A percentile compares a stretch with the other conserved stretches of the same genome.
Conservation (phyloP, 2,113 vertebrate species). For the Mastomys coucha region DNA sequence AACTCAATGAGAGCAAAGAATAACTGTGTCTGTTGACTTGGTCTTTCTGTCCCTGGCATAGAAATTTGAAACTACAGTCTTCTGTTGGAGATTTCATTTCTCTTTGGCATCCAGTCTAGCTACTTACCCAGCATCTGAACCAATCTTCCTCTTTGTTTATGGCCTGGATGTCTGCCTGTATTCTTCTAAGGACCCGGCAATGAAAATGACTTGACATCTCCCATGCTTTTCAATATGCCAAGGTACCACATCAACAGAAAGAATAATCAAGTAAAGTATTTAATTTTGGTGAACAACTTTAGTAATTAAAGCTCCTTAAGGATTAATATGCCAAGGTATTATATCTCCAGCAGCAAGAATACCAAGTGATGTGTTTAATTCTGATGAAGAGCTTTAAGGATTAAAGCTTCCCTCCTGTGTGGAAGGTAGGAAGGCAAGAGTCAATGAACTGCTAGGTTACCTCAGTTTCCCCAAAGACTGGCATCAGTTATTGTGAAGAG, state of each 20-base stretch:
- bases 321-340: background rate
- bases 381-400: background rate
- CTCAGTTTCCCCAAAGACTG: background rate
- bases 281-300: background rate
- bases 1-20: background rate
- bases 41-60: background rate
- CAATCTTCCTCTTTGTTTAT: background rate
- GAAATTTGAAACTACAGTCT: background rate
- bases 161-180: background rate
- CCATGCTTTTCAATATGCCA: background rate
- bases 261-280: background rate
- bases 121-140: background rate
- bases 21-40: background rate
- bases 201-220: background rate
- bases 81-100: background rate
- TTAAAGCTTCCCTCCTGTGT: too few relatives aligned
- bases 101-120: background rate
- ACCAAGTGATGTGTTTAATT: background rate
- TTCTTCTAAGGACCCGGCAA: background rate
- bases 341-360: background rate
- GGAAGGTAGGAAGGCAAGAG: background rate
- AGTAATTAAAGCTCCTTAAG: too few relatives aligned
- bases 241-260: background rate
- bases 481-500: background rate
- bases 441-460: background rate